Conservation (phyloP, 2,797 vertebrate genomes). For the Urophycis tenuis region DNA sequence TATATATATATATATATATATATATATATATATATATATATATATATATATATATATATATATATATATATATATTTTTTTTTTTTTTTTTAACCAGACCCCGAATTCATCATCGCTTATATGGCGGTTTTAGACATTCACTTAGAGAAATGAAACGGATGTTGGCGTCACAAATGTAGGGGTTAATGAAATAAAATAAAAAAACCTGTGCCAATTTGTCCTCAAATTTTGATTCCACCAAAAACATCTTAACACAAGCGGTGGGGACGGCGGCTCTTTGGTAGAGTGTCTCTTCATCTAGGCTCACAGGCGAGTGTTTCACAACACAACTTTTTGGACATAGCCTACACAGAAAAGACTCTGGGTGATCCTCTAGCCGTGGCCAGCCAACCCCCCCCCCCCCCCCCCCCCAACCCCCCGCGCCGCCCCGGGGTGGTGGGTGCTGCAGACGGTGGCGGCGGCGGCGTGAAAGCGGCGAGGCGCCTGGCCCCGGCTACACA, state of each 20-base stretch:
- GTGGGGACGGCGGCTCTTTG: background rate
- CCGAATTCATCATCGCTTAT: constrained; percentile 21
- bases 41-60: no score
- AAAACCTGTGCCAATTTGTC: background rate
- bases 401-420: constrained; percentile 35
- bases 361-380: constrained; percentile 41
- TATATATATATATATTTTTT: no score
- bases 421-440: constrained; percentile 31
- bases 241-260: background rate
- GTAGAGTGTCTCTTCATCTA: constrained; percentile 27
- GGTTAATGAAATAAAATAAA: background rate
- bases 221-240: background rate
- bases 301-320: constrained; percentile 45
- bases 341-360: constrained; percentile 49
- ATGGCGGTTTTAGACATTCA: constrained; percentile 5
- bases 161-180: background rate
- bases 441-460: background rate
- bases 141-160: constrained; percentile 18
- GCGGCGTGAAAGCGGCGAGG: constrained; percentile 41
- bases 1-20: no score
- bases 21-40: no score
- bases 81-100: constrained; percentile 29
- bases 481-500: constrained; percentile 49
- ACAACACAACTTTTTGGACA: constrained; percentile 19
- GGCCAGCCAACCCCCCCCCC: constrained; percentile 39